Evolutionary conservation across 2,888 invertebrate species (phyloP).

Genomic region (Cheilosia vernalis): DNA sequence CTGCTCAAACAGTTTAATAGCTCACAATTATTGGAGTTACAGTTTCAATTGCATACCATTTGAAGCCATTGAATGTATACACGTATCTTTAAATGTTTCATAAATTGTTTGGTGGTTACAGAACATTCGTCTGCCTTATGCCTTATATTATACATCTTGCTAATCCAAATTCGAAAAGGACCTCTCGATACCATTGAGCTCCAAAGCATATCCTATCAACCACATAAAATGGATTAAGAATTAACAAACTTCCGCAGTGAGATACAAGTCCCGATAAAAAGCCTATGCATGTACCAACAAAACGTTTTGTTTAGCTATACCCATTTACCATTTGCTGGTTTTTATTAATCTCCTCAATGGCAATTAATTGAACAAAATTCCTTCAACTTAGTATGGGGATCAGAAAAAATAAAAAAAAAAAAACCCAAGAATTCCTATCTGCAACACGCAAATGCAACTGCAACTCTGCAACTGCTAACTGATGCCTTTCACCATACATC

Average conservation of each 20-base stretch:
- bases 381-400: constrained; percentile 25
- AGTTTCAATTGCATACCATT: too few species aligned
- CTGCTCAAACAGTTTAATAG: too few species aligned
- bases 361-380: constrained; percentile 58
- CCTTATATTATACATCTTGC: too few species aligned
- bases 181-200: too few species aligned
- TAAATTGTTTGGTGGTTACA: too few species aligned
- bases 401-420: constrained; percentile 26
- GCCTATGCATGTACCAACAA: not conserved
- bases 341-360: constrained; percentile 36
- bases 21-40: too few species aligned
- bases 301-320: not conserved
- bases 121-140: too few species aligned
- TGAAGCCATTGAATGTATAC: too few species aligned
- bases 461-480: not conserved
- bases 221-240: too few species aligned
- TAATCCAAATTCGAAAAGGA: too few species aligned
- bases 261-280: not conserved
- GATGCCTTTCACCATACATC: constrained; percentile 72
- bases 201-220: too few species aligned
- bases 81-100: too few species aligned
- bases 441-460: constrained; percentile 65
- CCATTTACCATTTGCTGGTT: not conserved
- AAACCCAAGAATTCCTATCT: constrained; percentile 42
- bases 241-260: not conserved